These are phyloP conservation scores for Drosophila neocordata DNA, from an alignment of 1,140 invertebrate species.

Conservation along the genomic window DNA sequence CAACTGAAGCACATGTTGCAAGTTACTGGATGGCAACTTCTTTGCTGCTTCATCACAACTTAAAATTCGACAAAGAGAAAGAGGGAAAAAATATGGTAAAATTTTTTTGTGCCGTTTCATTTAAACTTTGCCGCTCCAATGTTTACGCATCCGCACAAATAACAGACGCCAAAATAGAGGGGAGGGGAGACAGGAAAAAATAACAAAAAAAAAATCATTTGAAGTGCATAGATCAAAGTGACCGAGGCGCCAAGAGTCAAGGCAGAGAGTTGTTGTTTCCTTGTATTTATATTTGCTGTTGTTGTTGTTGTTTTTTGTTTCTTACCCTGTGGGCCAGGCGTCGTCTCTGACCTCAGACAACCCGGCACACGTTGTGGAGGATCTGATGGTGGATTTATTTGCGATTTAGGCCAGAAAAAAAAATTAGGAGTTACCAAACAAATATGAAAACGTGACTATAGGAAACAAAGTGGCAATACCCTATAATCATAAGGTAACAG, in stretches of 20 bases:
- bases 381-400: slow-evolving; percentile 27
- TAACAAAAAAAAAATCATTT: slow-evolving; percentile 68
- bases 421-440: slow-evolving; percentile 49
- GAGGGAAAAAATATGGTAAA: background rate
- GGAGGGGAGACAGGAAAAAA: background rate
- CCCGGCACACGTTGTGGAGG: slow-evolving; percentile 70
- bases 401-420: background rate
- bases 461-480: slow-evolving; percentile 8
- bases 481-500: background rate
- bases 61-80: slow-evolving; percentile 8
- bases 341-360: slow-evolving; percentile 69
- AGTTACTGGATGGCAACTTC: slow-evolving; percentile 61
- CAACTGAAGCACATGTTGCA: slow-evolving; percentile 48
- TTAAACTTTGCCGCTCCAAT: slow-evolving; percentile 67
- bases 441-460: slow-evolving; percentile 73
- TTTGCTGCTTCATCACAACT: slow-evolving; percentile 53
- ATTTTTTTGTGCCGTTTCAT: slow-evolving; percentile 66
- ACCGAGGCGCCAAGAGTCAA: slow-evolving; percentile 64
- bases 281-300: slow-evolving; percentile 40
- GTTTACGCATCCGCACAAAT: slow-evolving; percentile 72
- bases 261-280: slow-evolving; percentile 37
- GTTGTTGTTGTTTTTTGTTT: slow-evolving; percentile 26
- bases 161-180: background rate
- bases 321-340: slow-evolving; percentile 44
- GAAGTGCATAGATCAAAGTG: slow-evolving; percentile 78